Evolutionary conservation across 64 coral and sea anemone species (phyloP), one percentile per base, ranked within the genome.

Genomic region (Montipora efflorescens): DNA sequence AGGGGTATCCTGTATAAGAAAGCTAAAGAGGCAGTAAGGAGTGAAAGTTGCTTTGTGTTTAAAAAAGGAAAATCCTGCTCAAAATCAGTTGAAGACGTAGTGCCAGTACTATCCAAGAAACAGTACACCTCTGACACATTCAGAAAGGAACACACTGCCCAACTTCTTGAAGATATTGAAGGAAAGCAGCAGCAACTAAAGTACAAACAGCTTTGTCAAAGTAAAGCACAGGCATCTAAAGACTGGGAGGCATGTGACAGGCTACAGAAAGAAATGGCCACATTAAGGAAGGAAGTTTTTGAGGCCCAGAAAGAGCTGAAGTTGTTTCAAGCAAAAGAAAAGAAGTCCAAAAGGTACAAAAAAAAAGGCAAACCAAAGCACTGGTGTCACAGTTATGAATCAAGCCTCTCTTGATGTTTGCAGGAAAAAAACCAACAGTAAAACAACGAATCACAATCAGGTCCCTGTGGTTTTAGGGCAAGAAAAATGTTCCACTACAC

Each of bases 301-400:
- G 18, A 74, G 70, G 18, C 13, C 13, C 82, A 86, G 16, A 25
- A 86, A 23, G 82, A 86, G 82, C 44, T 86, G 6, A 25, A 86
- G 62, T 66, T 68, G 72, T 66, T 90, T 10, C 88, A 67, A 78
- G 78, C 52, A 48, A 90, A 79, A 47, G 75, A 80, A 48, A 74
- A 5, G 8, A 90, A 79, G 88, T 90, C 77, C 7, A 90, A 80
- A 16, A 48, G 89, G 76, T 90, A 89, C 13, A 67, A 90, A 68
- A 90, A 90, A 90, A 11, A 90, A 59, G 61, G 51, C 11, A 22
- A 55, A 86, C 61, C 13, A 74, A 19, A 74, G 70, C 25, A 1
- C n/a, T 74, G 18, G 13, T 74, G 70, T 19, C 18, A 8, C 13
- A 7, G 70, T 13, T 13, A 74, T 19, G 70, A 74, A 74, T 19